A percentile compares a stretch with the other conserved stretches of the same genome.
phyloP scores from a whole-genome alignment of 2,797 vertebrate species.

The Silurus lanzhouensis region DNA sequence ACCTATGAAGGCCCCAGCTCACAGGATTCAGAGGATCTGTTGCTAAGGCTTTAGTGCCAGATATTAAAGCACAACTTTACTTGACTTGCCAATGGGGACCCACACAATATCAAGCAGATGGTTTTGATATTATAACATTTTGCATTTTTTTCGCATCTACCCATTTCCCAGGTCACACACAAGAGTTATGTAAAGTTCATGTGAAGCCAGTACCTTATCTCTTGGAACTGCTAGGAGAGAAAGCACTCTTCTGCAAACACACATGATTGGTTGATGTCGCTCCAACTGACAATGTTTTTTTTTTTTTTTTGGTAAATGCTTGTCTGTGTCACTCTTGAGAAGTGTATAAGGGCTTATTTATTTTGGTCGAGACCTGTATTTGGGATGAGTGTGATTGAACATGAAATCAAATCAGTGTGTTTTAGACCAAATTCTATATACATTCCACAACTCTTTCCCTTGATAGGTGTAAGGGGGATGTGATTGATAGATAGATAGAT shows the following conservation, averaged over 20 bases:
- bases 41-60: no score
- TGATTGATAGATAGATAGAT: no score
- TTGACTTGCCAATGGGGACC: no score
- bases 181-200: not conserved
- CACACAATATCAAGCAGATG: no score
- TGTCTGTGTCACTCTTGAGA: not conserved
- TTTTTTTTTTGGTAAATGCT: not conserved
- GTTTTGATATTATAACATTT: no score
- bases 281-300: not conserved
- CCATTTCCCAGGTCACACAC: not conserved
- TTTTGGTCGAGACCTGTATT: not conserved
- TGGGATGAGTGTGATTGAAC: not conserved
- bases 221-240: no score
- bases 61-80: no score
- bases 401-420: not conserved
- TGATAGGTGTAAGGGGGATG: not conserved
- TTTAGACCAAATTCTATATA: not conserved
- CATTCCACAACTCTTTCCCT: not conserved
- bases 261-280: not conserved
- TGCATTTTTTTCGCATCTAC: no score
- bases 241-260: not conserved
- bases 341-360: constrained; percentile 1
- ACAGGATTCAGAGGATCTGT: no score
- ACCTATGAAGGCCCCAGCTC: no score
- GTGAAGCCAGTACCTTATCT: not conserved